These are phyloP conservation scores for Drosophila rhopaloa DNA, from an alignment of 1,140 invertebrate genomes.

Conservation along the genomic window DNA sequence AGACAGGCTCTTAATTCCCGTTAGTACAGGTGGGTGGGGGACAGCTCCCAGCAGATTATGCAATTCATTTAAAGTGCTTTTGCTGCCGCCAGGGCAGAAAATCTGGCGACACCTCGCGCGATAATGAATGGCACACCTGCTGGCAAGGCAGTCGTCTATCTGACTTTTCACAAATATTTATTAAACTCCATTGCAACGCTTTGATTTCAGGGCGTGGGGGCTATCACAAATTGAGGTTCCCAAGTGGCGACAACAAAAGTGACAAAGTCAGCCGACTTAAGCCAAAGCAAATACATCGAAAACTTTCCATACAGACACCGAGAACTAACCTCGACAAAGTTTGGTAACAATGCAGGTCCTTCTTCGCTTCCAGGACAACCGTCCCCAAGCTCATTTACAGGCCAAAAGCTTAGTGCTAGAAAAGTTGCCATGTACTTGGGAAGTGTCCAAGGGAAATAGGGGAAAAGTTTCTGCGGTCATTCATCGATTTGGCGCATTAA, in stretches of 20 bases:
- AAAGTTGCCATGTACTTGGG: constrained; percentile 66
- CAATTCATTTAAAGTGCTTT: constrained; percentile 74
- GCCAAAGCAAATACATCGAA: constrained; percentile 56
- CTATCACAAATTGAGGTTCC: constrained; percentile 38
- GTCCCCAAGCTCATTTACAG: constrained; percentile 71
- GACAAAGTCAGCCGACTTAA: constrained; percentile 48
- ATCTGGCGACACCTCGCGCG: constrained; percentile 21
- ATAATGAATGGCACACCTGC: constrained; percentile 64
- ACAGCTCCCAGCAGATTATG: constrained; percentile 54
- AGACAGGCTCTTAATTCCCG: constrained; percentile 60
- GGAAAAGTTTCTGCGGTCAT: constrained; percentile 69
- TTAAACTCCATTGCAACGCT: constrained; percentile 35
- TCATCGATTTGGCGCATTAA: constrained; percentile 80
- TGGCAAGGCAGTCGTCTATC: constrained; percentile 1
- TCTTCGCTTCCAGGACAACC: not conserved
- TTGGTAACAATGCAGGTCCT: constrained; percentile 59
- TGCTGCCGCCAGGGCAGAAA: constrained; percentile 15
- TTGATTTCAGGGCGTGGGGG: constrained; percentile 4
- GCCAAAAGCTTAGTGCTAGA: constrained; percentile 47
- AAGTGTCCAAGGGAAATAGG: constrained; percentile 64
- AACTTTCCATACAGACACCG: constrained; percentile 45
- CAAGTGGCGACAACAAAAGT: constrained; percentile 46
- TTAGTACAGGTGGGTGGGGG: constrained; percentile 8
- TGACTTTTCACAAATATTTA: constrained; percentile 15
- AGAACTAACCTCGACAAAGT: constrained; percentile 47